Evolutionary conservation across 2,888 invertebrate genomes (phyloP), one percentile per base, ranked within the genome.

Genomic region (Heliconius charithonia): DNA sequence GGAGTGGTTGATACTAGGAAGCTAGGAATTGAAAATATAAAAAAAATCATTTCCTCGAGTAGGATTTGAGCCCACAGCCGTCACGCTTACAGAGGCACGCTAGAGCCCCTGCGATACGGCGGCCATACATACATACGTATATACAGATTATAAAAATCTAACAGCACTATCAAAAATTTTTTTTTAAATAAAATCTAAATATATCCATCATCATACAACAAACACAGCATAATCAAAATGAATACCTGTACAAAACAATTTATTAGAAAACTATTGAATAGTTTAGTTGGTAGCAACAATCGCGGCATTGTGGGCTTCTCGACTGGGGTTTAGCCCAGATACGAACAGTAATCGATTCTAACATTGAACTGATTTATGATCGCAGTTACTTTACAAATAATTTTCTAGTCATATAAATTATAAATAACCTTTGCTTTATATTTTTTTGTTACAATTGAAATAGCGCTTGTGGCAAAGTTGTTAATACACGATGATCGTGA

Each of bases 291-390:
- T 59, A 32, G 67, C 72, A 77, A 76, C 78, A 70, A 75, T 73
- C 51, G 70, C 66, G 74, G 71, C 71, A 76, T 69, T 65, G 78
- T 77, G 63, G 81, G 81, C 81, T 81, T 81, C 81, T 78, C 78
- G 76, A 51, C 77, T 77, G 75, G 77, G 70, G 80, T 79, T 81
- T 81, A 81, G 81, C 81, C 81, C 78, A 81, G 80, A 81, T 81
- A 81, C 80, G 63, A 3, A 29, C 70, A 59, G 66, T 62, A 75
- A 80, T 81, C 81, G 76, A 78, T 80, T 19, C 22, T 80, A 77
- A 81, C 80, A 81, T 76, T 81, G 81, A 78, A 80, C 81, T 80
- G 78, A 81, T 78, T 81, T 81, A 81, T 72, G 76, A 70, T 25
- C 75, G 73, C 70, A 73, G 65, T 65, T 74, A 71, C 56, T 72